Evolutionary conservation across 2,113 vertebrate genomes (phyloP).

Genomic region (Myanophis thanlyinensis): DNA sequence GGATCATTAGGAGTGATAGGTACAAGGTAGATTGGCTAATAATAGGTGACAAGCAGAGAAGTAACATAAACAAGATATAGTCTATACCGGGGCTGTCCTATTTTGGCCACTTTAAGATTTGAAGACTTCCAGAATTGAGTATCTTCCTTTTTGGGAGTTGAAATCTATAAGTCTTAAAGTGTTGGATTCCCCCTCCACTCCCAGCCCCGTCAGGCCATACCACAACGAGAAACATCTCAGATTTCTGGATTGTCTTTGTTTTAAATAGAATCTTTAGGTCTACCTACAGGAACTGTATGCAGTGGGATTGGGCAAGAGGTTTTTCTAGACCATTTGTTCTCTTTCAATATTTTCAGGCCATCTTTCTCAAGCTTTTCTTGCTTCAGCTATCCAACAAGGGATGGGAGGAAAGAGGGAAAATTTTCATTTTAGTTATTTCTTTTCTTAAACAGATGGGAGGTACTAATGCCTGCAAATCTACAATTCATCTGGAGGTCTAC

Average conservation of each 20-base stretch:
- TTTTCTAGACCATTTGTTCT: neutral
- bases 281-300: neutral
- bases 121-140: neutral
- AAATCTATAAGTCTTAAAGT: neutral
- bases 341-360: neutral
- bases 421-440: neutral
- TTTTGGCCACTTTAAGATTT: neutral
- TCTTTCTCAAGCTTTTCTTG: neutral
- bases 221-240: neutral
- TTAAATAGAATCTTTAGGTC: neutral
- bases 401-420: neutral
- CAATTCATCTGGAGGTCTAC: neutral
- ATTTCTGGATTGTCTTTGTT: neutral
- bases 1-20: neutral
- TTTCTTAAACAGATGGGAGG: neutral
- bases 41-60: neutral
- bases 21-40: neutral
- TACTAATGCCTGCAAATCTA: neutral
- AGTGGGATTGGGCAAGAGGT: neutral
- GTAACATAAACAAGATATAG: slow-evolving; percentile 23
- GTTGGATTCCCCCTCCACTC: neutral
- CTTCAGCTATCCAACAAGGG: neutral
- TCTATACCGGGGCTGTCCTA: neutral
- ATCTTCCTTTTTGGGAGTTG: neutral
- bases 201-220: slow-evolving; percentile 30